These are phyloP conservation scores for Ernsta delagoae DNA, from an alignment of 2,888 invertebrate species.

Conservation along the genomic window DNA sequence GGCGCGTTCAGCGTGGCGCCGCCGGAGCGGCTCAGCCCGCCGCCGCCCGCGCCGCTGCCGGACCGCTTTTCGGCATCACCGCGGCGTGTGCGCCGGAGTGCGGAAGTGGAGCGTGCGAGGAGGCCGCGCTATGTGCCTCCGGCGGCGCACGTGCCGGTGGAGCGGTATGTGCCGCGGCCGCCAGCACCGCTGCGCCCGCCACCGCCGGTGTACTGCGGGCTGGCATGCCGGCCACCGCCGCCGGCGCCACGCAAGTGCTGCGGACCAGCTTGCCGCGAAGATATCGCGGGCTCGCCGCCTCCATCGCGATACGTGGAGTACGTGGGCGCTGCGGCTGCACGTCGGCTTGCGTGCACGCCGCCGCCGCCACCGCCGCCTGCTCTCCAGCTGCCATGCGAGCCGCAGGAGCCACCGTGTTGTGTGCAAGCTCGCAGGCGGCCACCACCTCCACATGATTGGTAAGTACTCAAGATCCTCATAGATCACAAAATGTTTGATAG, in stretches of 20 bases:
- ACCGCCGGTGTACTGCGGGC: slow-evolving; percentile 83
- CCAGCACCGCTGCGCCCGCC: slow-evolving; percentile 76
- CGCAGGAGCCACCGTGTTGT: slow-evolving; percentile 83
- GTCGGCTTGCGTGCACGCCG: slow-evolving; percentile 82
- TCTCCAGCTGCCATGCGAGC: slow-evolving; percentile 77
- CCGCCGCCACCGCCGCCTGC: slow-evolving; percentile 80
- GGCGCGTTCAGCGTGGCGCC: no score
- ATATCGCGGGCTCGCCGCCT: slow-evolving; percentile 72
- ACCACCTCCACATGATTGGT: slow-evolving; percentile 85
- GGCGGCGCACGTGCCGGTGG: slow-evolving; percentile 89
- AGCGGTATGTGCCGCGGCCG: slow-evolving; percentile 88
- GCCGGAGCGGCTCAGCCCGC: no score
- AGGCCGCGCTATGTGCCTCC: slow-evolving; percentile 87
- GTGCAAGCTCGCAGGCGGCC: slow-evolving; percentile 84
- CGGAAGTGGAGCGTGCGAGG: slow-evolving; percentile 87
- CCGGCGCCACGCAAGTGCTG: slow-evolving; percentile 75
- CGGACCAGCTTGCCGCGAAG: slow-evolving; percentile 77
- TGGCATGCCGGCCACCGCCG: slow-evolving; percentile 76
- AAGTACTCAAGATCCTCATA: slow-evolving; percentile 52
- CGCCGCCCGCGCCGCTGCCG: no score
- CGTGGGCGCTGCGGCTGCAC: slow-evolving; percentile 86
- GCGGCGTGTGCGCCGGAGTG: slow-evolving; percentile 87
- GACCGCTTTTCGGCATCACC: slow-evolving; percentile 54
- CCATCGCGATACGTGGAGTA: slow-evolving; percentile 86
- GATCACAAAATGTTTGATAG: no score